Evolutionary conservation across 2,113 vertebrate genomes (phyloP), one percentile per base, ranked within the genome.

Genomic region (Paedocypris sp.): DNA sequence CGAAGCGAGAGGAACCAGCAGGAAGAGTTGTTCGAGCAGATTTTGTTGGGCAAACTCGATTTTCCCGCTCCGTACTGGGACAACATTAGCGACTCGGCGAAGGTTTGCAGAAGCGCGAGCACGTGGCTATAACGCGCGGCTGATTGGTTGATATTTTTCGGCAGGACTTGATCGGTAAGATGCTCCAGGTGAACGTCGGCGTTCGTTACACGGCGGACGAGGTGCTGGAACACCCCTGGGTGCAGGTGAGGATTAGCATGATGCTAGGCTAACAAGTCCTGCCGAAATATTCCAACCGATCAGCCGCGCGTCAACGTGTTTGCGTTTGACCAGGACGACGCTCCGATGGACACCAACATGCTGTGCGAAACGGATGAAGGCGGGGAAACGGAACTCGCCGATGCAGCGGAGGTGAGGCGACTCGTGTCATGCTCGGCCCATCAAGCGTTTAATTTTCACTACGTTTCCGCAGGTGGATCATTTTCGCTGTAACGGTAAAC

Each of bases 51-150:
- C 50, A 91, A 91, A 68, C 82, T 99, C 69, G 94, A 99, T 69
- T 99, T 97, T 60, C 95, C 95, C 1, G 89, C 95, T 38, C 94
- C 95, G 2, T 97, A 99, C 79, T 99, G 95, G 95, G 95, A 99
- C 79, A 85, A 82, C 70, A 86, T 99, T 82, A 92, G 92, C 0
- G 85, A 89, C 39, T 88, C 90, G 0, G 95, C 95, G 16, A 99
- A 97, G 91, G 91, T 92, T 79, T 13, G 57, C 18, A 15, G 11
- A 18, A 4, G 1, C 29, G 36, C 9, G 7, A 4, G 20, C 28
- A 11, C 23, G 3, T 8, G 3, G 36, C 42, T 16, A 2, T 38
- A 16, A 18, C 13, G 20, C 31, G 12, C 15, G 11, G 26, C 15
- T 59, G 19, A 43, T 23, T 69, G 19, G 5, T 67, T 62, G 60